Conservation (phyloP, 92 coral and sea anemone genomes). For the Actinostola sp. region DNA sequence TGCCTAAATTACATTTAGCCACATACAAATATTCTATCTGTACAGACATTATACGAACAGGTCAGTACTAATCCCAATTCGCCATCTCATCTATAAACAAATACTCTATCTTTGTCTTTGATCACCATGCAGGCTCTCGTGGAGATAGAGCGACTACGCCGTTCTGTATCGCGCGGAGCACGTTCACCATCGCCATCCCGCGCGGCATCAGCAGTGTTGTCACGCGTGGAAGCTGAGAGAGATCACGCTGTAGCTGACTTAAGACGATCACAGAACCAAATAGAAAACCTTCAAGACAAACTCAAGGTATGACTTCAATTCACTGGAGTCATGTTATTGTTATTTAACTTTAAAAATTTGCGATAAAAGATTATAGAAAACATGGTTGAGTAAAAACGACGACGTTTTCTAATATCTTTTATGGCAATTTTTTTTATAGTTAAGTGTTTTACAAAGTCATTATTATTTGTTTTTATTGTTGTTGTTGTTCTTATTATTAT, state of each 20-base stretch:
- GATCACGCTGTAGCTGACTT: conserved; percentile 89
- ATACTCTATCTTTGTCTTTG: not conserved
- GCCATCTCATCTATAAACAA: too few relatives aligned
- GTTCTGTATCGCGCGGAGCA: conserved; percentile 79
- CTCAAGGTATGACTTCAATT: conserved; percentile 68
- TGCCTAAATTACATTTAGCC: too few relatives aligned
- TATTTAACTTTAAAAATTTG: not conserved
- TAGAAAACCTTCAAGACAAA: conserved; percentile 86
- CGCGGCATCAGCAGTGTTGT: conserved; percentile 85
- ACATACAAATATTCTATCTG: conserved; percentile 19
- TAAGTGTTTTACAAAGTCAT: too few relatives aligned
- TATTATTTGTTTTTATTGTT: too few relatives aligned
- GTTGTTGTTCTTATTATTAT: not conserved
- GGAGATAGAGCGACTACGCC: conserved; percentile 93
- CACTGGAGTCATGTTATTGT: too few relatives aligned
- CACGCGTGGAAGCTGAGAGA: conserved; percentile 93
- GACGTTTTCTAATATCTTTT: too few relatives aligned
- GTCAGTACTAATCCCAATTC: too few relatives aligned
- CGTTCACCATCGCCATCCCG: conserved; percentile 99
- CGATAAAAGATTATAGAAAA: too few relatives aligned
- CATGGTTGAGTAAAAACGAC: too few relatives aligned
- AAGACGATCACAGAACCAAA: conserved; percentile 75
- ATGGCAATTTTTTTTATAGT: too few relatives aligned
- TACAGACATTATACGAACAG: conserved; percentile 73
- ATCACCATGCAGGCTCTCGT: conserved; percentile 76